Percentiles rank a stretch among this genome's conserved stretches.
These are phyloP conservation scores for Auanema sp. DNA, from an alignment of 2,888 invertebrate genomes.

Conservation along the genomic window DNA sequence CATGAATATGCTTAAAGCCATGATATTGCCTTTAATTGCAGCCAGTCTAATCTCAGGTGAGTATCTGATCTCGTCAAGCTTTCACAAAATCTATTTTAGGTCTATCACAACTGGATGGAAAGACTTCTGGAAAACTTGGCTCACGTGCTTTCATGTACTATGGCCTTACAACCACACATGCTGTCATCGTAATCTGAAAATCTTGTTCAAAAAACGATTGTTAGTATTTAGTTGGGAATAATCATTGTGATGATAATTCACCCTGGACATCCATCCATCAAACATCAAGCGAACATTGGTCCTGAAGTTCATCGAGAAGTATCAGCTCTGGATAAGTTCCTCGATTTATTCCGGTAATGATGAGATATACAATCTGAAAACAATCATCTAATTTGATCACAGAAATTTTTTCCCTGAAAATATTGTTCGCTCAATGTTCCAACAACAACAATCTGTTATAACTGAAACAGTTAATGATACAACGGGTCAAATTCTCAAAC, in stretches of 20 bases:
- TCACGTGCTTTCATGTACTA: constrained; percentile 72
- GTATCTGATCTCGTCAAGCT: background rate
- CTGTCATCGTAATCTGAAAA: constrained; percentile 68
- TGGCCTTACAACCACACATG: constrained; percentile 72
- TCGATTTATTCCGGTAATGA: constrained; percentile 81
- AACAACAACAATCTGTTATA: constrained; percentile 47
- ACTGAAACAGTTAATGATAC: constrained; percentile 9
- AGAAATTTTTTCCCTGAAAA: constrained; percentile 89
- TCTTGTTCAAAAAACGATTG: constrained; percentile 4
- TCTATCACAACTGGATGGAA: constrained; percentile 73
- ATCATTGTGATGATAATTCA: constrained; percentile 72
- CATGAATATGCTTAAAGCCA: constrained; percentile 74
- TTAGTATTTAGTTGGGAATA: constrained; percentile 67
- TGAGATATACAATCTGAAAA: background rate
- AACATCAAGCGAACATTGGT: constrained; percentile 27
- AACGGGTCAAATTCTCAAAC: constrained; percentile 9
- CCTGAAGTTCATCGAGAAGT: constrained; percentile 24
- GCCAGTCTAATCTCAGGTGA: constrained; percentile 73
- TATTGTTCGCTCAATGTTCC: constrained; percentile 76
- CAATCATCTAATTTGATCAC: constrained; percentile 47
- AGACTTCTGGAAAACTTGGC: constrained; percentile 73
- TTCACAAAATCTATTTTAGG: constrained; percentile 65
- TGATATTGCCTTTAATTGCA: constrained; percentile 74
- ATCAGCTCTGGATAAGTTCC: constrained; percentile 75
- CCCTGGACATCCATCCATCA: constrained; percentile 70